These are phyloP conservation scores for Nothocercus julius DNA, from an alignment of 2,113 vertebrate genomes.

Conservation along the genomic window DNA sequence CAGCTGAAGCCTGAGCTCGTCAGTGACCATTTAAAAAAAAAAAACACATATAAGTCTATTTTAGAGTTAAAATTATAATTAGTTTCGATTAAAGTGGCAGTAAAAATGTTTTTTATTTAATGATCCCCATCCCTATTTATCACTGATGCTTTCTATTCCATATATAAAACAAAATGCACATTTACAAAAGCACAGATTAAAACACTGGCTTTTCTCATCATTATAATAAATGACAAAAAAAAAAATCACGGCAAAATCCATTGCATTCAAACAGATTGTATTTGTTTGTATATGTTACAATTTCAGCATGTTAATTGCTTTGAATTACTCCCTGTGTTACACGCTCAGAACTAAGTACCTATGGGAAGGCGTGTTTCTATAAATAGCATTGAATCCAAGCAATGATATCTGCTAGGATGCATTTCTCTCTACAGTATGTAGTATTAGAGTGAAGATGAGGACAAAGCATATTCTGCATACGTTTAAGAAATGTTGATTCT, in stretches of 20 bases:
- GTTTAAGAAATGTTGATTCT: not conserved
- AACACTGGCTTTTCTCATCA: not conserved
- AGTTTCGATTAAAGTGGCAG: not conserved
- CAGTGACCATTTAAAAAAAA: no score
- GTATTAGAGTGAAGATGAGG: not conserved
- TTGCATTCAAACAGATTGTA: constrained; percentile 12
- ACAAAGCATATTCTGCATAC: not conserved
- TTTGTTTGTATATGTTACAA: constrained; percentile 27
- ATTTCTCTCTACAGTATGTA: not conserved
- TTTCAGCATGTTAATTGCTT: constrained; percentile 12
- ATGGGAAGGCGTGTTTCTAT: constrained; percentile 1
- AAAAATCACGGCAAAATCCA: not conserved
- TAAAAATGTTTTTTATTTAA: rapidly evolving
- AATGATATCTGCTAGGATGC: not conserved
- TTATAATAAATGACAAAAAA: not conserved
- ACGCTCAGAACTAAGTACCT: constrained; percentile 39
- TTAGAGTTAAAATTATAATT: not conserved
- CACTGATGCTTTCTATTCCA: not conserved
- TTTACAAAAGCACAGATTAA: not conserved
- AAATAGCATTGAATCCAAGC: not conserved
- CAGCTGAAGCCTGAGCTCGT: not conserved
- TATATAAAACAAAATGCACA: rapidly evolving
- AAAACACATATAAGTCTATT: not conserved
- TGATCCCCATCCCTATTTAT: not conserved
- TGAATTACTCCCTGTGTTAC: constrained; percentile 39